A percentile compares a stretch with the other conserved stretches of the same genome.
phyloP scores from a whole-genome alignment of 2,797 vertebrate genomes.

The Melanotaenia trifasciata region DNA sequence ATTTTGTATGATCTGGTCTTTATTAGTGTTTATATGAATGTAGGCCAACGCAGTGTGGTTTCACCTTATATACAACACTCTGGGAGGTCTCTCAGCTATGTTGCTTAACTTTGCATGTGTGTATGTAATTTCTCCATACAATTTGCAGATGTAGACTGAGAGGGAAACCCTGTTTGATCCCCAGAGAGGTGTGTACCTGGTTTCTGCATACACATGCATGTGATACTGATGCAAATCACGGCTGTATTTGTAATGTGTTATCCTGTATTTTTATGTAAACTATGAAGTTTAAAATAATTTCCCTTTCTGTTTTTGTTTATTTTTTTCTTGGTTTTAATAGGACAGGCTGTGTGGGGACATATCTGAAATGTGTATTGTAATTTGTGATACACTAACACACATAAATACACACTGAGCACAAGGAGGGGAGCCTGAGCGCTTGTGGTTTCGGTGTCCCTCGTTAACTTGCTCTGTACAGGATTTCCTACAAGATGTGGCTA shows the following conservation, averaged over 20 bases:
- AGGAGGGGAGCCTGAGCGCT: slow-evolving; percentile 64
- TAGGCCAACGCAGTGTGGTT: slow-evolving; percentile 41
- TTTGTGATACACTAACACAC: slow-evolving; percentile 32
- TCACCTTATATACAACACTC: slow-evolving; percentile 32
- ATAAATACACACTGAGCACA: slow-evolving; percentile 31
- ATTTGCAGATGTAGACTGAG: slow-evolving; percentile 66
- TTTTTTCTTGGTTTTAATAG: slow-evolving; percentile 37
- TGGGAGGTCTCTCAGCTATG: slow-evolving; percentile 48
- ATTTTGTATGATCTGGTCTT: slow-evolving; percentile 52
- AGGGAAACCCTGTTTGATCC: slow-evolving; percentile 76
- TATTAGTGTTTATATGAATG: slow-evolving; percentile 54
- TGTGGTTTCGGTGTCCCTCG: slow-evolving; percentile 78
- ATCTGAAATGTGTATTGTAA: slow-evolving; percentile 36
- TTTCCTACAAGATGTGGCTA: slow-evolving; percentile 83
- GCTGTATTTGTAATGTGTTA: slow-evolving; percentile 19
- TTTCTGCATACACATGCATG: slow-evolving; percentile 1
- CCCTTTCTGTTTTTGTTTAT: not conserved
- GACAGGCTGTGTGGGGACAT: slow-evolving; percentile 32
- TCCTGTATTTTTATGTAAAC: not conserved
- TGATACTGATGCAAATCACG: not conserved
- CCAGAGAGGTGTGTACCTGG: slow-evolving; percentile 27
- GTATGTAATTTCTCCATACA: slow-evolving; percentile 47
- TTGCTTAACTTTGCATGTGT: slow-evolving; percentile 13
- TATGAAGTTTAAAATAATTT: not conserved
- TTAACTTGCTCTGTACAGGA: slow-evolving; percentile 86